These are phyloP conservation scores for Rhegmatorhina hoffmannsi DNA, from an alignment of 2,113 vertebrate genomes.

Conservation along the genomic window DNA sequence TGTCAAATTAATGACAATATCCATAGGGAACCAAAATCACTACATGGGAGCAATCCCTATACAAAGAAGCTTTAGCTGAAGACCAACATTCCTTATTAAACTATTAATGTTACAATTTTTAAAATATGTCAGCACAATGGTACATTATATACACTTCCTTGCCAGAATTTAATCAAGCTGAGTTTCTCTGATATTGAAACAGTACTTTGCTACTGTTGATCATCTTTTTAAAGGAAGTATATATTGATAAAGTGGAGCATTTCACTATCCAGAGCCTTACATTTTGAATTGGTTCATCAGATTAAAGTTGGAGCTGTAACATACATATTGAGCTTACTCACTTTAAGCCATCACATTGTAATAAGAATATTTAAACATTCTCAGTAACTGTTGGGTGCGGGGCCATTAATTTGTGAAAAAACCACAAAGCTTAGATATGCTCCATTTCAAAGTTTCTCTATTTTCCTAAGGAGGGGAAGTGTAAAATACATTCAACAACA, in stretches of 20 bases:
- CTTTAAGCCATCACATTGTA: neutral
- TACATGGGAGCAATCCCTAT: neutral
- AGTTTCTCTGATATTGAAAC: neutral
- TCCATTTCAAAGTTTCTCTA: neutral
- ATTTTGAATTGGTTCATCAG: neutral
- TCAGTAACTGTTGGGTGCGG: neutral
- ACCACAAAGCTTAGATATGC: neutral
- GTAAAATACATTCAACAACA: neutral
- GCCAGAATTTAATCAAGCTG: neutral
- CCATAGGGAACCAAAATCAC: neutral
- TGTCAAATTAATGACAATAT: neutral
- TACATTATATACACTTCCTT: neutral
- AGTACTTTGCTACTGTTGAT: neutral
- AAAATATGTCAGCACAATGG: neutral
- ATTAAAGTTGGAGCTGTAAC: neutral
- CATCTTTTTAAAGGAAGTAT: neutral
- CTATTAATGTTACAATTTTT: neutral
- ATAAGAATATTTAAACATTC: neutral
- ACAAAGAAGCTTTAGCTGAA: neutral
- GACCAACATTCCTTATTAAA: neutral
- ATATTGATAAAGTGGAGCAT: neutral
- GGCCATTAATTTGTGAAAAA: neutral
- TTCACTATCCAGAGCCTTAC: neutral
- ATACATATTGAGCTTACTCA: neutral
- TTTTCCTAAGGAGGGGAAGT: neutral